Conservation (phyloP, 2,888 invertebrate species). For the Brachyptera putata region DNA sequence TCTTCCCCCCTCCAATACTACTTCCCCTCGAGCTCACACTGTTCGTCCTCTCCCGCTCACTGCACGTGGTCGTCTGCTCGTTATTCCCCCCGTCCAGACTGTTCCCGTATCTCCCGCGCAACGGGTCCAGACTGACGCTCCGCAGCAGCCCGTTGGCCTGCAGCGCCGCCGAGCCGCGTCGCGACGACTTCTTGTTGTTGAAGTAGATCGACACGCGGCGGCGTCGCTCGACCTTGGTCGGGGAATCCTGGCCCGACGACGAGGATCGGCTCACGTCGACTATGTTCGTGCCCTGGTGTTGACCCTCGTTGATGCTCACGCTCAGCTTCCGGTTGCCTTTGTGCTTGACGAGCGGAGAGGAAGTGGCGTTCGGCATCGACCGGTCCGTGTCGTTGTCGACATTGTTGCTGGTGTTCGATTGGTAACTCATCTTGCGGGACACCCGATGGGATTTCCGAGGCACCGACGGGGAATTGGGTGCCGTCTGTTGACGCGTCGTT, state of each 20-base stretch:
- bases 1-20: conserved; percentile 49
- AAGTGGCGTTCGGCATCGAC: conserved; percentile 13
- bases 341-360: conserved; percentile 6
- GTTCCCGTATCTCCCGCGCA: conserved; percentile 2
- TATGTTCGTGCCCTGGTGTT: not conserved
- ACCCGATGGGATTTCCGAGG: conserved; percentile 27
- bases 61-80: conserved; percentile 41
- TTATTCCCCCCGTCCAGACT: not conserved
- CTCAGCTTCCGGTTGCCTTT: conserved; percentile 18
- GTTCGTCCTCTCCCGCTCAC: conserved; percentile 63
- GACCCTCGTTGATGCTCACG: conserved; percentile 16
- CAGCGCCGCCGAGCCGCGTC: not conserved
- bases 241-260: conserved; percentile 46
- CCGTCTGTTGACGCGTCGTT: not conserved
- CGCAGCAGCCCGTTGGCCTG: not conserved
- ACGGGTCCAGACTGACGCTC: conserved; percentile 18
- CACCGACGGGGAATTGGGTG: conserved; percentile 4
- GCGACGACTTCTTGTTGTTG: conserved; percentile 36
- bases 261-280: conserved; percentile 37
- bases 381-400: not conserved
- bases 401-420: conserved; percentile 22
- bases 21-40: conserved; percentile 60
- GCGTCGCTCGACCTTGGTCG: conserved; percentile 41
- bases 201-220: conserved; percentile 48
- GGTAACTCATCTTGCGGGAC: conserved; percentile 25